Evolutionary conservation across 1,140 invertebrate genomes (phyloP), one percentile per base, ranked within the genome.

Genomic region (Neodiprion fabricii): DNA sequence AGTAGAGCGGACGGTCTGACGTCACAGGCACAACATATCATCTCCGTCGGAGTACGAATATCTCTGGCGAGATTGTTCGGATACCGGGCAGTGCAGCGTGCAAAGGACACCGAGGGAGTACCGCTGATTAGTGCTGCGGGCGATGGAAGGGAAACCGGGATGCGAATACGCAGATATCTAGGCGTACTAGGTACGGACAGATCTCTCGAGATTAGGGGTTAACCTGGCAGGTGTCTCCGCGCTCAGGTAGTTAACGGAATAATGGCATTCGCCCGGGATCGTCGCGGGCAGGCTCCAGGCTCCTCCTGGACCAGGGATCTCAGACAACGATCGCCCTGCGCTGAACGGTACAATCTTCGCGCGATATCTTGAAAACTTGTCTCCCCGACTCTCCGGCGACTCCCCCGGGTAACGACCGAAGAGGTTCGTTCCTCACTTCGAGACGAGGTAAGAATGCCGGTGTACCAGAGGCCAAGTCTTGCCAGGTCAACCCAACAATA

Each of bases 221-320:
- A 61, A 61, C 53, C 53, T 61, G 53, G 53, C 53, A 61, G 53
- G 53, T 61, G 53, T 61, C 53, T 61, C 53, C 53, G 53, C 53
- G 28, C 5, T 40, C 28, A 40, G 28, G 28, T 40, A 40, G 28
- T 40, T 40, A 40, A 40, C 28, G 28, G 28, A 40, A 40, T 40
- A 40, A 40, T 40, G 28, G 28, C 28, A 40, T 40, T 40, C 28
- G 28, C 28, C 28, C 5, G 28, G 28, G 28, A 40, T 40, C 28
- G 28, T 40, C 28, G 28, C 28, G 28, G 28, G 5, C 28, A 40
- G 28, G 5, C 28, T 40, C 1, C 1, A 40, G 28, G 28, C 28
- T 40, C 2, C 28, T 40, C 28, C 28, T 40, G 28, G 28, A 40
- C 28, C 28, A 40, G 5, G 28, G 28, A 40, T 40, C 28, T 40